Evolutionary conservation across 2,113 vertebrate genomes (phyloP).

Genomic region (Ramphastos sulfuratus): DNA sequence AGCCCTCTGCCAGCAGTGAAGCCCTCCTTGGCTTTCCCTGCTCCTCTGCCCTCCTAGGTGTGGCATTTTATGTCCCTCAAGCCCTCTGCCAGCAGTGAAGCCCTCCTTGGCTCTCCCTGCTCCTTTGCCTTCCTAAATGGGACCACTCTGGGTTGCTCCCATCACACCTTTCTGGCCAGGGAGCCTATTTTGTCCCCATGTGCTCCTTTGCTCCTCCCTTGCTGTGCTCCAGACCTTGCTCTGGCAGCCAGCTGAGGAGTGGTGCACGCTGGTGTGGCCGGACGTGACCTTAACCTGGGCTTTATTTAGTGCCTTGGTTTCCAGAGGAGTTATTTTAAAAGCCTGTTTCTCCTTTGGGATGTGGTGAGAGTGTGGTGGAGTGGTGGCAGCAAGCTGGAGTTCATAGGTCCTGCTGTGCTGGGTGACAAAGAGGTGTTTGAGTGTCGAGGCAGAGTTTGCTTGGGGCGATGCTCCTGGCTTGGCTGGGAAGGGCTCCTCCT

Average conservation of each 20-base stretch:
- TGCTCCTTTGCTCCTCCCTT: not conserved
- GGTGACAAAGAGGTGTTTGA: slow-evolving; percentile 39
- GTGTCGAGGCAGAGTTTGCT: not conserved
- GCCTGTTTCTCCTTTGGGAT: slow-evolving; percentile 24
- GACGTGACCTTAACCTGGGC: slow-evolving; percentile 61
- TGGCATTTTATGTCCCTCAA: too few relatives aligned
- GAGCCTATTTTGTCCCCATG: not conserved
- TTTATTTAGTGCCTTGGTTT: slow-evolving; percentile 65
- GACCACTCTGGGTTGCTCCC: not conserved
- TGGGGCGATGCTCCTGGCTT: slow-evolving; percentile 11
- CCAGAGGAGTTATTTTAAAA: slow-evolving; percentile 60
- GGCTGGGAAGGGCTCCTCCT: not conserved
- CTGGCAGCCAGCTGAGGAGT: not conserved
- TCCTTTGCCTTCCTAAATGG: too few relatives aligned
- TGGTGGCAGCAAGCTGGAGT: not conserved
- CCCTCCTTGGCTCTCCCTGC: too few relatives aligned
- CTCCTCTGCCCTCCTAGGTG: too few relatives aligned
- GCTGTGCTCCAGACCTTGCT: not conserved
- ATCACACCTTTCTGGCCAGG: fast-evolving
- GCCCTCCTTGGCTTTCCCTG: too few relatives aligned
- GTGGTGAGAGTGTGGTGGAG: not conserved
- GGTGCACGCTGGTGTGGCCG: slow-evolving; percentile 14
- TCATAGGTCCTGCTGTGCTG: not conserved
- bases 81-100: too few relatives aligned
- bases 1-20: too few relatives aligned